Evolutionary conservation across 2,888 invertebrate species (phyloP), one percentile per base, ranked within the genome.

Genomic region (Onchidella celtica): DNA sequence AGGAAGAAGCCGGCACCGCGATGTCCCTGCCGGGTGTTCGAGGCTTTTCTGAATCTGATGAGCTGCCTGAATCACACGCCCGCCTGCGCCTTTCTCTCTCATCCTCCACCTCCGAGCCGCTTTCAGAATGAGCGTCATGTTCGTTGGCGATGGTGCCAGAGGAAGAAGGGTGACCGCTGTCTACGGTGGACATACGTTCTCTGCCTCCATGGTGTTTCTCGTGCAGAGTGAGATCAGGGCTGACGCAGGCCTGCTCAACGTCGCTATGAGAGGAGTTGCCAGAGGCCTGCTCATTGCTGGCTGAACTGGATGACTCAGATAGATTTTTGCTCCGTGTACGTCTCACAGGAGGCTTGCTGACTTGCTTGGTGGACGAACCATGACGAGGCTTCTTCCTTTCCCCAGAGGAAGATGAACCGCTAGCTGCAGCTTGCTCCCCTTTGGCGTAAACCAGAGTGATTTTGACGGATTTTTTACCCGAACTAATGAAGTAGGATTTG

Each of bases 391-490:
- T 74, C 68, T 80, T 80, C 66, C 74, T 36, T 6, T 80, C 66
- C 11, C 17, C 40, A 9, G 74, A 66, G 1, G 78, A 38, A 24
- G 78, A 70, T 29, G 34, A 1, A 0, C n/a, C 40, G 2, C 69
- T 38, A 55, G 6, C 24, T 24, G 38, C 21, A 17, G 32, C 27
- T 29, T 81, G 66, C 27, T 81, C 59, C 27, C 66, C 81, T 69
- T 81, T 81, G 36, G 75, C 59, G 81, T 81, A 81, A 21, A 81
- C 81, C 24, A 81, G 75, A 2, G 81, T 81, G 57, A 81, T 81
- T 47, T 81, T 81, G 27, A 81, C 75, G 3, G 81, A 75, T 47
- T 81, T 81, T 36, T 81, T 81, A 3, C 75, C 75, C 0, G 81
- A 81, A 27, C 81, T 81, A 69, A 81, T 81, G 21, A 81, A 75